Evolutionary conservation across 2,113 vertebrate genomes (phyloP), one percentile per base, ranked within the genome.

Genomic region (Cricetomys ansorgei): DNA sequence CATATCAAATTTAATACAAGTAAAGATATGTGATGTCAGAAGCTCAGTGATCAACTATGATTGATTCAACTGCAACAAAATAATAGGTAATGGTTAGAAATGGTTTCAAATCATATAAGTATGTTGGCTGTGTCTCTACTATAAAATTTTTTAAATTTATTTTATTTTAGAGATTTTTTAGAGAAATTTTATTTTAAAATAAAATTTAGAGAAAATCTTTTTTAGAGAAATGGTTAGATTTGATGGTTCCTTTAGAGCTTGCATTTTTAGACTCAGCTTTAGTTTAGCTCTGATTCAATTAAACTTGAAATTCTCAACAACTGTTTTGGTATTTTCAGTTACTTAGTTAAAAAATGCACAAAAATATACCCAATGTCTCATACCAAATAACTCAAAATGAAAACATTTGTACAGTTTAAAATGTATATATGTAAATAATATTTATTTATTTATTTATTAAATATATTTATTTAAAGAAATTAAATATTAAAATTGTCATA

Each of bases 301-400:
- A n/a, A 89, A 31, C 37, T 95, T 91, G 37, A 89, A 59, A 57
- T 94, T 88, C 95, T 97, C 31, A 96, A 53, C 45, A 0, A 0
- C 87, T 77, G 79, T 94, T 94, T 89, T 0, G 57, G 96, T 88
- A 95, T 0, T 92, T 97, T 57, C 81, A 89, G 88, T 91, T 53
- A 86, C 65, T 98, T 98, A 97, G 97, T 98, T 97, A 98, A 98
- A 84, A 92, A 76, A 65, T 87, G 67, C 45, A 97, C 88, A 97
- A 3, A 92, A 88, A 96, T 95, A 19, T 64, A 96, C 88, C 96
- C 97, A 97, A 97, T 97, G 94, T 50, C 53, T 97, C 55, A 91
- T 97, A 92, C 85, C 97, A 97, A 96, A 94, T 97, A 27, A 43
- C 87, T 21, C 53, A 59, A 96, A 93, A 5, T 77, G 31, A 88